phyloP scores from a whole-genome alignment of 2,888 invertebrate species.

The Dryadula phaetusa region DNA sequence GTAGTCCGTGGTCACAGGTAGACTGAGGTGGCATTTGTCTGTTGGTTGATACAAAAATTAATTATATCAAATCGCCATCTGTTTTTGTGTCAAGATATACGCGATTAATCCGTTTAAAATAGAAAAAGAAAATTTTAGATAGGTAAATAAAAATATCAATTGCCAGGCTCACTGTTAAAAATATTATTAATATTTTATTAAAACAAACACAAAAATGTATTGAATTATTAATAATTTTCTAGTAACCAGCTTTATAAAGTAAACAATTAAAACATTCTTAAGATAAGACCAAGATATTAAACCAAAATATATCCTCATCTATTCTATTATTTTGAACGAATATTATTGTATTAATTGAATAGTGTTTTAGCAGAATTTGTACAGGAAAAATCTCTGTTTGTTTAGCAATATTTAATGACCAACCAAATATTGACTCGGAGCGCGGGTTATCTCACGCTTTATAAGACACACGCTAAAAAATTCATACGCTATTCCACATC shows the following conservation, averaged over 20 bases:
- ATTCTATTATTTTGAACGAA: background rate
- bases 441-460: constrained; percentile 44
- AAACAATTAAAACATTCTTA: background rate
- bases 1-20: no score
- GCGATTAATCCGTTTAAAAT: no score
- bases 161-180: no score
- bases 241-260: no score
- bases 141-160: no score
- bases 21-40: no score
- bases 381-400: constrained; percentile 54
- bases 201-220: no score
- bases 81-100: no score
- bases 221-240: background rate
- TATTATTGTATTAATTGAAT: constrained; percentile 13
- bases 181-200: no score
- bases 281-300: background rate
- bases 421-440: constrained; percentile 54
- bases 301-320: background rate
- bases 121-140: no score
- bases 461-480: constrained; percentile 32
- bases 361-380: constrained; percentile 50
- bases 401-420: constrained; percentile 45
- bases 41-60: no score
- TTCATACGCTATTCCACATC: constrained; percentile 13
- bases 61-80: no score